phyloP scores from a whole-genome alignment of 2,888 invertebrate species.

The Meliscaeva auricollis region DNA sequence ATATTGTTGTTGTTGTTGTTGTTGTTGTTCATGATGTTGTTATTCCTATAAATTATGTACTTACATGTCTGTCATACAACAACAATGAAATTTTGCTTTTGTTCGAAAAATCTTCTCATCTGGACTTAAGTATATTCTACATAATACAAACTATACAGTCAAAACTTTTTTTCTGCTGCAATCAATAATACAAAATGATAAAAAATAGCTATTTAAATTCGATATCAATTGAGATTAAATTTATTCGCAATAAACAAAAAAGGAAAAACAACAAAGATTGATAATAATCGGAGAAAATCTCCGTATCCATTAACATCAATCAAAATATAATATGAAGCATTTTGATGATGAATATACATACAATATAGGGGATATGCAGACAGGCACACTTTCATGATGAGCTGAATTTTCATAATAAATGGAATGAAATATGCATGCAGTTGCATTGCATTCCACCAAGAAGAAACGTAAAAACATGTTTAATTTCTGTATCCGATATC shows the following conservation, averaged over 20 bases:
- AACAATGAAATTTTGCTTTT: neutral
- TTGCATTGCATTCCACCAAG: neutral
- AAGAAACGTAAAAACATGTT: neutral
- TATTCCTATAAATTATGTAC: too few relatives aligned
- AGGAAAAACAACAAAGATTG: neutral
- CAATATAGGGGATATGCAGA: too few relatives aligned
- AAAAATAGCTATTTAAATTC: conserved; percentile 1
- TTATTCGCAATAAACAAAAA: neutral
- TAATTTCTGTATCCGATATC: neutral
- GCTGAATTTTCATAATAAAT: neutral
- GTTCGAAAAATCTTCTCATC: neutral
- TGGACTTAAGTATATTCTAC: neutral
- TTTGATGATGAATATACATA: too few relatives aligned
- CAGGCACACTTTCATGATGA: neutral
- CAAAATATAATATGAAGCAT: conserved; percentile 12
- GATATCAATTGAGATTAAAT: conserved; percentile 45
- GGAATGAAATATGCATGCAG: neutral
- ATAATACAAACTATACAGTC: neutral
- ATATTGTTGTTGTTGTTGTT: neutral
- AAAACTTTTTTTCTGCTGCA: neutral
- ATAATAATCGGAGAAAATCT: neutral
- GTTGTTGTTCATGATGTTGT: too few relatives aligned
- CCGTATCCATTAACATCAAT: conserved; percentile 49
- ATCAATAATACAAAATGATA: neutral
- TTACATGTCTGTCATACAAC: neutral